phyloP scores from a whole-genome alignment of 2,797 vertebrate genomes.

The Ataeniobius toweri region DNA sequence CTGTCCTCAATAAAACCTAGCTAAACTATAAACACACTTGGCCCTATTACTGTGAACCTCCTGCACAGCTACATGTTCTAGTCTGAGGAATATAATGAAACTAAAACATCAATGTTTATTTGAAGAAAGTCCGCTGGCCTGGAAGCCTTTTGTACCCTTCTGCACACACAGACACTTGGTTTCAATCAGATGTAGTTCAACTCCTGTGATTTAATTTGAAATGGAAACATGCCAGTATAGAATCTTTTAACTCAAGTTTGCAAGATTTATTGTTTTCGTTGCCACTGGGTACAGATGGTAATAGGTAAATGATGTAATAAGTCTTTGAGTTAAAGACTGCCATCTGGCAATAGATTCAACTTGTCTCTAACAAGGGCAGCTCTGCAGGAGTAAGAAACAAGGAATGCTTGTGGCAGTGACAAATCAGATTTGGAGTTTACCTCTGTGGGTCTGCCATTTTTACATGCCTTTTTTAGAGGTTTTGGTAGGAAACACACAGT shows the following conservation, averaged over 20 bases:
- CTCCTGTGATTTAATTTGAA: conserved; percentile 59
- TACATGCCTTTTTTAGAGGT: conserved; percentile 46
- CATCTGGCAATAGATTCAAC: conserved; percentile 55
- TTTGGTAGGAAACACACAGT: conserved; percentile 7
- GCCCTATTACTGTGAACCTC: conserved; percentile 62
- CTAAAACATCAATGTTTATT: conserved; percentile 72
- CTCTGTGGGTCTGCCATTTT: conserved; percentile 43
- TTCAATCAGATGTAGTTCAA: conserved; percentile 52
- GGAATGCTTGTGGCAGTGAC: conserved; percentile 51
- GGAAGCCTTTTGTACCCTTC: conserved; percentile 17
- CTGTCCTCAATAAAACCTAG: conserved; percentile 36
- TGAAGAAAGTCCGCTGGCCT: conserved; percentile 36
- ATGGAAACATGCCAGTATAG: conserved; percentile 66
- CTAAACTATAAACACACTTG: conserved; percentile 61
- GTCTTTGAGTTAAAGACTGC: conserved; percentile 62
- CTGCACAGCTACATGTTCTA: conserved; percentile 45
- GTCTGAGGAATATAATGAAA: conserved; percentile 62
- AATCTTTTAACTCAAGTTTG: conserved; percentile 57
- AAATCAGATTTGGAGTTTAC: conserved; percentile 52
- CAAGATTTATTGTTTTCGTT: conserved; percentile 54
- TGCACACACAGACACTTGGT: conserved; percentile 28
- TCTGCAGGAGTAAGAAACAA: conserved; percentile 25
- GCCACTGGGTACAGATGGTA: conserved; percentile 49
- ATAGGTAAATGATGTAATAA: conserved; percentile 64
- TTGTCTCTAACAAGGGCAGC: conserved; percentile 18